Evolutionary conservation across 2,888 invertebrate genomes (phyloP), one percentile per base, ranked within the genome.

Genomic region (Disparrhopalites patrizii): DNA sequence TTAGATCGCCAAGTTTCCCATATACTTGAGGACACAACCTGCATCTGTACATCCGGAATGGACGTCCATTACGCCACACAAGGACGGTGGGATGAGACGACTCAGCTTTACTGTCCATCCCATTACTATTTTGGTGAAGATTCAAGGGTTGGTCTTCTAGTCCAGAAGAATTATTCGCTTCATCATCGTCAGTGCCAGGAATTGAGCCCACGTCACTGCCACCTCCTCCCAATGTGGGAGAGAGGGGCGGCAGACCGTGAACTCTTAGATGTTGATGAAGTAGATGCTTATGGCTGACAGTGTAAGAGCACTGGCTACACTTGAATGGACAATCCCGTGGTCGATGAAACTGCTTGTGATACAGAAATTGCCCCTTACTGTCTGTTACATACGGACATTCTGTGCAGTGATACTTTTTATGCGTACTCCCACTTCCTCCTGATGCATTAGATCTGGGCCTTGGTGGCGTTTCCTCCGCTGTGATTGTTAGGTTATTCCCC

Each of bases 351-450:
- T 91, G 91, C 77, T 90, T 90, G 47, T 47, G 47, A 23, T 47
- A 47, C 23, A 47, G 85, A 79, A 86, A 91, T 79, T 92, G 91
- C 28, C 90, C 90, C 78, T 90, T 90, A 78, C 89, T 90, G 77
- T 91, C 90, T 40, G 90, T 90, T 72, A 88, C 88, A 78, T 90
- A 92, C 0, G 93, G 91, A 78, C 93, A 93, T 63, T 86, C 85
- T 4, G 85, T 83, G 77, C 93, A 93, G 77, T 85, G 85, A 78
- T 90, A 90, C 68, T 89, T 84, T 76, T 90, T 89, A 3, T 70
- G 65, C 1, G 69, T 64, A 51, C 51, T 38, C 1, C 58, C 67
- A n/a, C 61, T 58, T 33, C 38, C 51, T 23, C 61, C 28, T n/a
- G 43, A 63, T n/a, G 50, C 31, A n/a, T n/a, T n/a, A 2, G 47